Conservation (phyloP, 2,888 invertebrate species). For the Dichetophora obliterata region DNA sequence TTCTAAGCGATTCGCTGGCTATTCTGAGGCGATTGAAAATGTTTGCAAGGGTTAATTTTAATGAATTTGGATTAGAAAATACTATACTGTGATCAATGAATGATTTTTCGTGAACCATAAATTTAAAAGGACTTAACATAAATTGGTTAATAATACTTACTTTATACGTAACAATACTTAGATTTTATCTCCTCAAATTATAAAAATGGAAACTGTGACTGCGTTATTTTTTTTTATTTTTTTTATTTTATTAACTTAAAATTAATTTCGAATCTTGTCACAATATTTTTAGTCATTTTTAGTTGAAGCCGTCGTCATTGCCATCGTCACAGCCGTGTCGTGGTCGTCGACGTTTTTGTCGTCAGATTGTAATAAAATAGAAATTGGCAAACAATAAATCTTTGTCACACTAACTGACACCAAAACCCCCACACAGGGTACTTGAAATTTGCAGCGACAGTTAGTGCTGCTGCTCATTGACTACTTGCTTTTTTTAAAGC, state of each 20-base stretch:
- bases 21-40: no score
- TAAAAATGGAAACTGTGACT: no score
- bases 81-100: no score
- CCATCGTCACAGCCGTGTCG: not conserved
- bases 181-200: no score
- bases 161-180: no score
- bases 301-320: slow-evolving; percentile 1
- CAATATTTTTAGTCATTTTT: not conserved
- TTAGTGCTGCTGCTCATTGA: slow-evolving; percentile 23
- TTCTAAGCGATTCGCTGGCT: no score
- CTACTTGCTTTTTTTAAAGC: slow-evolving; percentile 25
- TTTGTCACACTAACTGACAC: slow-evolving; percentile 60
- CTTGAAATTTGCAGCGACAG: not conserved
- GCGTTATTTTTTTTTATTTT: slow-evolving; percentile 8
- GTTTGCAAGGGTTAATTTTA: no score
- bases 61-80: no score
- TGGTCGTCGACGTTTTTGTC: slow-evolving; percentile 18
- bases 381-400: slow-evolving; percentile 61
- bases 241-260: slow-evolving; percentile 11
- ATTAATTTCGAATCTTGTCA: no score
- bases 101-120: no score
- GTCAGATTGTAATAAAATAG: slow-evolving; percentile 57
- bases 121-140: no score
- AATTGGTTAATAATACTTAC: no score
- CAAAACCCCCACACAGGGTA: slow-evolving; percentile 33